phyloP scores from a whole-genome alignment of 2,797 vertebrate genomes.

The Peromyscus eremicus region DNA sequence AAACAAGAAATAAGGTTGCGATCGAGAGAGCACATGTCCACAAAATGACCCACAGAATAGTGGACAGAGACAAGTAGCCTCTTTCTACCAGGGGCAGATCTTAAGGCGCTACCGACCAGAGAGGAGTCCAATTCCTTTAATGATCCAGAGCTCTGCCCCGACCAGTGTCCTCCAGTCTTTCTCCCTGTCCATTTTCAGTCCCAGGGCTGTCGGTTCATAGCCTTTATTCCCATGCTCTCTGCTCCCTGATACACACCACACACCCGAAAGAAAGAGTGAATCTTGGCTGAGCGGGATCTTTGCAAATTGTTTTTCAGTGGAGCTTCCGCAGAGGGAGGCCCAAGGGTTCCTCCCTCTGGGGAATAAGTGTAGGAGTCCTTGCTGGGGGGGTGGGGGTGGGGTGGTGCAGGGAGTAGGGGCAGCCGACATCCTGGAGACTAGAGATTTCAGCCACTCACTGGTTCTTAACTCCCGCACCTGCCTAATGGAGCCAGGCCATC shows the following conservation, averaged over 20 bases:
- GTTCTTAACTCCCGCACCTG: slow-evolving; percentile 75
- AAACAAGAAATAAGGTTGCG: slow-evolving; percentile 2
- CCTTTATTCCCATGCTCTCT: not conserved
- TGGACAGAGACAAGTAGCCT: not conserved
- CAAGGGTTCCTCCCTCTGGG: not conserved
- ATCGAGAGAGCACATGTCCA: fast-evolving
- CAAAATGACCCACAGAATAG: not conserved
- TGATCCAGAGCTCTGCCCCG: not conserved
- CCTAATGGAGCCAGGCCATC: slow-evolving; percentile 62
- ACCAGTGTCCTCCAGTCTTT: not conserved
- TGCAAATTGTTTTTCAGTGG: not conserved
- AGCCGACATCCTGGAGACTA: slow-evolving; percentile 50
- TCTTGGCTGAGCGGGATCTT: not conserved
- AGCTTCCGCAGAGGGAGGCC: not conserved
- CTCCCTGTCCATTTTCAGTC: not conserved
- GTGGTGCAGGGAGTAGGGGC: no score
- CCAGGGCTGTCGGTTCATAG: not conserved
- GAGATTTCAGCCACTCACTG: slow-evolving; percentile 59
- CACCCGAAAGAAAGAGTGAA: not conserved
- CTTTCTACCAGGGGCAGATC: slow-evolving; percentile 18
- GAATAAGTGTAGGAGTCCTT: not conserved
- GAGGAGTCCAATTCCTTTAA: not conserved
- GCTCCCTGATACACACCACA: not conserved
- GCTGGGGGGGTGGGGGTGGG: no score
- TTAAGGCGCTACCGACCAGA: not conserved